Evolutionary conservation across 2,888 invertebrate species (phyloP).

Genomic region (Alloplasta piceator): DNA sequence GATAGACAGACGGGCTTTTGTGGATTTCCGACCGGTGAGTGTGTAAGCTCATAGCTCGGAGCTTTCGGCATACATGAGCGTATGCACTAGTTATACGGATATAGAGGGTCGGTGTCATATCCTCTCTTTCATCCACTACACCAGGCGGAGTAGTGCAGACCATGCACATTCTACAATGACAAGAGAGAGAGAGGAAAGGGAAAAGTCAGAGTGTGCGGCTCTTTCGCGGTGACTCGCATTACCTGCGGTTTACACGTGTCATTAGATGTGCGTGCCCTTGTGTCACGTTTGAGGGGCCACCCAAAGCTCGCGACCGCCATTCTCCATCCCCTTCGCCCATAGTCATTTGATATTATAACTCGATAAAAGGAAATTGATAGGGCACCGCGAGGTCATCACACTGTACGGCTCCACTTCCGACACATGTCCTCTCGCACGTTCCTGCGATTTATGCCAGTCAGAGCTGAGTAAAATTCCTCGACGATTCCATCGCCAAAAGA

Average conservation of each 20-base stretch:
- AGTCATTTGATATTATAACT: conserved; percentile 73
- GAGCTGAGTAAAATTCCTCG: background rate
- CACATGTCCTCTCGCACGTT: conserved; percentile 39
- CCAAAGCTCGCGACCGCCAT: conserved; percentile 44
- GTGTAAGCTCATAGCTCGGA: conserved; percentile 60
- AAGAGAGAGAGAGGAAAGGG: conserved; percentile 2
- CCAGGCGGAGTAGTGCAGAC: conserved; percentile 7
- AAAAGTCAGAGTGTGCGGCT: conserved; percentile 47
- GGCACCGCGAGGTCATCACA: conserved; percentile 69
- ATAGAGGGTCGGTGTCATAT: conserved; percentile 49
- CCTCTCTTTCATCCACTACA: conserved; percentile 18
- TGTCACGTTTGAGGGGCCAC: conserved; percentile 47
- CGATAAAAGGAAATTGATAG: conserved; percentile 75
- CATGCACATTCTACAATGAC: background rate
- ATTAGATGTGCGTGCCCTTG: conserved; percentile 73
- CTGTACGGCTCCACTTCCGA: conserved; percentile 35
- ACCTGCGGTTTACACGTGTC: conserved; percentile 79
- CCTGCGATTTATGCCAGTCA: background rate
- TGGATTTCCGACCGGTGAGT: conserved; percentile 63
- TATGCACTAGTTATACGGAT: conserved; percentile 24
- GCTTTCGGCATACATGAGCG: conserved; percentile 48
- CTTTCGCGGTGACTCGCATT: conserved; percentile 75
- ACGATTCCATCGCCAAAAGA: background rate
- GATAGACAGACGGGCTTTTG: conserved; percentile 76
- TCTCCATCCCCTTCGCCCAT: conserved; percentile 46